Evolutionary conservation across 2,113 vertebrate genomes (phyloP).

Genomic region (Thymallus thymallus): DNA sequence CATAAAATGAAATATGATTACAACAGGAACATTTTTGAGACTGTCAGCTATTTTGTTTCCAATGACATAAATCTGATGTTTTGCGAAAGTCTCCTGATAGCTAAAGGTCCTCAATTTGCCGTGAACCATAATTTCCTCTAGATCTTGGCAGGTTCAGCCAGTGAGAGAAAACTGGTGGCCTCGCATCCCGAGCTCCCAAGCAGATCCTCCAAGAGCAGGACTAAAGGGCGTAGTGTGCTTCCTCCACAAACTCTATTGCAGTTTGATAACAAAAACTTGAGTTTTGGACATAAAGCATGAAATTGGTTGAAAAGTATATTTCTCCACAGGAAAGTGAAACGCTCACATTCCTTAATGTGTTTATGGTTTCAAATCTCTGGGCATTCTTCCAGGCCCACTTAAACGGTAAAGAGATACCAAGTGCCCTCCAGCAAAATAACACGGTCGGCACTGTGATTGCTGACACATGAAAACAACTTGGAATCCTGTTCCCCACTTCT

Average conservation of each 20-base stretch:
- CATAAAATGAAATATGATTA: conserved; percentile 22
- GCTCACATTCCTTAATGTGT: conserved; percentile 38
- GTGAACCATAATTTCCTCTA: background rate
- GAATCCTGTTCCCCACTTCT: conserved; percentile 19
- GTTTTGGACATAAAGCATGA: conserved; percentile 28
- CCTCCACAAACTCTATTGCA: conserved; percentile 28
- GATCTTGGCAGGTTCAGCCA: background rate
- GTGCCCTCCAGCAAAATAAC: conserved; percentile 47
- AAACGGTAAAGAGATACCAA: conserved; percentile 38
- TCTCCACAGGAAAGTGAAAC: conserved; percentile 23
- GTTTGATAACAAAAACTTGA: conserved; percentile 17
- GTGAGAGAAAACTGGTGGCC: background rate
- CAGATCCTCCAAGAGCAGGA: background rate
- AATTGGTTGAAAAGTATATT: conserved; percentile 27
- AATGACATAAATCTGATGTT: conserved; percentile 15
- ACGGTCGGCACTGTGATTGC: conserved; percentile 32
- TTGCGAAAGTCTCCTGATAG: background rate
- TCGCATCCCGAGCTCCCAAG: background rate
- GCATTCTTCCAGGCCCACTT: conserved; percentile 43
- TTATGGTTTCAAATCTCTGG: conserved; percentile 46
- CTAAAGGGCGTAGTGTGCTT: background rate
- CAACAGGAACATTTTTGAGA: conserved; percentile 25
- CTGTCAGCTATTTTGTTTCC: conserved; percentile 11
- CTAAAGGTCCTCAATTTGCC: background rate
- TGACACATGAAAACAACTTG: conserved; percentile 46